A percentile compares a stretch with the other conserved stretches of the same genome.
phyloP scores from a whole-genome alignment of 2,888 invertebrate species.

The Bhutanitis thaidina region DNA sequence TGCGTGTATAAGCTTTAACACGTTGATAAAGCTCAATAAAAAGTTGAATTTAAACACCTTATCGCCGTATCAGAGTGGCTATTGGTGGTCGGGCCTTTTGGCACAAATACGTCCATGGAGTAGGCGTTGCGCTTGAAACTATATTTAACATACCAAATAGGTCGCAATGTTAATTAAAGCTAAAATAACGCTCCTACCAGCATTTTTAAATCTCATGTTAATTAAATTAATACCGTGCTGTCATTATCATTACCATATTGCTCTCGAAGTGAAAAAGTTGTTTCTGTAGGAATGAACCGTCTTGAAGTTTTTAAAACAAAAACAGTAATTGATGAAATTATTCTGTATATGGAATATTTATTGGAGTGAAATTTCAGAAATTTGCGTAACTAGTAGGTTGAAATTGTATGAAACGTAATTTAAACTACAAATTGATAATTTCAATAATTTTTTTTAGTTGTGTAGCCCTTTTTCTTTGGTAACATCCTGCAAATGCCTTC shows the following conservation, averaged over 20 bases:
- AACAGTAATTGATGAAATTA: conserved; percentile 4
- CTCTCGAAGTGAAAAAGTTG: background rate
- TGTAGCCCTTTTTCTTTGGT: no score
- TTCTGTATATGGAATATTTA: conserved; percentile 1
- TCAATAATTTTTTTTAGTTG: background rate
- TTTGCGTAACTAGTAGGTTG: background rate
- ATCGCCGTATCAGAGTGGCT: conserved; percentile 48
- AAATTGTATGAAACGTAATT: background rate
- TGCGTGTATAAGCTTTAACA: conserved; percentile 55
- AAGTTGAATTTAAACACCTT: conserved; percentile 68
- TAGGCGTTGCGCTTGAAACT: conserved; percentile 16
- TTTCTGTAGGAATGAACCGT: background rate
- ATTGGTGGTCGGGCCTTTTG: conserved; percentile 47
- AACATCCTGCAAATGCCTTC: no score
- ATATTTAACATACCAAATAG: conserved; percentile 8
- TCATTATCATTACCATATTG: background rate
- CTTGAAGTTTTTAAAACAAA: conserved; percentile 1
- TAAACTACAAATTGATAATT: background rate
- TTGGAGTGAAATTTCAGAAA: background rate
- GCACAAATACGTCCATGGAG: conserved; percentile 32
- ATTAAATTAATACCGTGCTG: background rate
- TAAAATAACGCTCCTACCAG: background rate
- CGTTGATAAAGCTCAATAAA: conserved; percentile 66
- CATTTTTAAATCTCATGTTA: background rate
- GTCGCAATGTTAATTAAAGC: conserved; percentile 3